Evolutionary conservation across 2,888 invertebrate species (phyloP).

Genomic region (Anarsia innoxiella): DNA sequence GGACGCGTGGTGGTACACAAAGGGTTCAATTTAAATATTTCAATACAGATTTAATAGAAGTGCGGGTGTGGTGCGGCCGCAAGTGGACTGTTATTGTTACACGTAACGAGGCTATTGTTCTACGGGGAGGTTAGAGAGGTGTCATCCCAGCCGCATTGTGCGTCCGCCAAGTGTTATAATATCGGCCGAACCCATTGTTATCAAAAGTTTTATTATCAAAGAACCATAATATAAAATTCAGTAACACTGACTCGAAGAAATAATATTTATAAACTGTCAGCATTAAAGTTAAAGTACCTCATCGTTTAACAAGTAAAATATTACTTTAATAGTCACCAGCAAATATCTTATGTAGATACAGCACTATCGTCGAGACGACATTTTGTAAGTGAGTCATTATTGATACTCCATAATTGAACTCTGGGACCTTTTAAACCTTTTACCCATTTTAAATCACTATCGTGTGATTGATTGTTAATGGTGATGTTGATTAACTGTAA

Average conservation of each 20-base stretch:
- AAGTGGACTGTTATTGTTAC: constrained; percentile 55
- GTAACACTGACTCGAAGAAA: constrained; percentile 1
- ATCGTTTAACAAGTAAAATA: no score
- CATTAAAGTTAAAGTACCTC: no score
- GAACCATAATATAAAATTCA: not conserved
- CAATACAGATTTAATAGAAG: constrained; percentile 33
- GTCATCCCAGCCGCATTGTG: constrained; percentile 57
- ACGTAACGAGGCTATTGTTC: constrained; percentile 62
- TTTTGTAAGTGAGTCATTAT: no score
- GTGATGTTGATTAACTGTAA: no score
- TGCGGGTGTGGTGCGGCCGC: constrained; percentile 25
- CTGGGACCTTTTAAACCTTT: no score
- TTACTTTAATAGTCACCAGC: no score
- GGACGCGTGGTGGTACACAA: constrained; percentile 21
- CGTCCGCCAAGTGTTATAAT: constrained; percentile 46
- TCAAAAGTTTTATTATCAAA: constrained; percentile 14
- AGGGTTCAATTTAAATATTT: constrained; percentile 41
- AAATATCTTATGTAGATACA: no score
- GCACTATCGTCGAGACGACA: no score
- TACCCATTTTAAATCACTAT: no score
- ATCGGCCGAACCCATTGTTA: constrained; percentile 38
- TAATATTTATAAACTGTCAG: no score
- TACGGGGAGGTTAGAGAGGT: constrained; percentile 37
- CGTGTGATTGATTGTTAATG: no score
- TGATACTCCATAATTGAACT: no score